Base-by-base conservation (phyloP, 2,888 invertebrate species). In the Apodemia zela region DNA sequence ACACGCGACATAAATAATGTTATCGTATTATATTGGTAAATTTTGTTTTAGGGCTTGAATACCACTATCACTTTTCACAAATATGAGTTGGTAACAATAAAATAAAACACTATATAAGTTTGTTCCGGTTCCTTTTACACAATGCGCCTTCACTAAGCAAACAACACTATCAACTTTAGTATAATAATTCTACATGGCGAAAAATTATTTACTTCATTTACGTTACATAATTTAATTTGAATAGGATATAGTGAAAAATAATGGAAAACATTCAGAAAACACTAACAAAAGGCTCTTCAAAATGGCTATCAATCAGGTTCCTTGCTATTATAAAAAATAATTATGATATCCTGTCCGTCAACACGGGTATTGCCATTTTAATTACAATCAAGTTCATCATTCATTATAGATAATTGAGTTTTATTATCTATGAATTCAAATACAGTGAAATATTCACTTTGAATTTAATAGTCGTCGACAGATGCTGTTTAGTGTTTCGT, bases 241-340 rank as follows among this genome's bases (percentile, higher is more conserved):
- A 47, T 33, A 45, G 15, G 17, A 74, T 83, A 80, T 73, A 76
- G 77, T 74, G 82, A 84, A 83, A 81, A 79, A 82, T 83, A 74
- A 75, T 82, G 85, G 84, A 91, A 92, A 92, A 92, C 90, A 89
- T 91, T 89, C 90, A 91, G 88, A 92, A 92, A 92, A 92, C 92
- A 92, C 91, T 83, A 92, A 92, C 92, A 92, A 92, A 91, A 92
- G 90, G 82, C 87, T 91, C 85, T 88, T 87, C 89, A 91, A 91
- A 91, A 91, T 91, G 91, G 91, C 91, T 89, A 90, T 90, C 89
- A 89, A 89, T 89, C 83, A 87, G 76, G 72, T 74, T 75, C 65
- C 81, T 89, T 90, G 89, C 90, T 87, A 86, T 67, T 79, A 75
- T 80, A 81, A 81, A 89, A 89, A 90, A 89, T 79, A 75, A 76